A percentile compares a stretch with the other conserved stretches of the same genome.
phyloP scores from a whole-genome alignment of 2,113 vertebrate genomes.

The Anas platyrhynchos region DNA sequence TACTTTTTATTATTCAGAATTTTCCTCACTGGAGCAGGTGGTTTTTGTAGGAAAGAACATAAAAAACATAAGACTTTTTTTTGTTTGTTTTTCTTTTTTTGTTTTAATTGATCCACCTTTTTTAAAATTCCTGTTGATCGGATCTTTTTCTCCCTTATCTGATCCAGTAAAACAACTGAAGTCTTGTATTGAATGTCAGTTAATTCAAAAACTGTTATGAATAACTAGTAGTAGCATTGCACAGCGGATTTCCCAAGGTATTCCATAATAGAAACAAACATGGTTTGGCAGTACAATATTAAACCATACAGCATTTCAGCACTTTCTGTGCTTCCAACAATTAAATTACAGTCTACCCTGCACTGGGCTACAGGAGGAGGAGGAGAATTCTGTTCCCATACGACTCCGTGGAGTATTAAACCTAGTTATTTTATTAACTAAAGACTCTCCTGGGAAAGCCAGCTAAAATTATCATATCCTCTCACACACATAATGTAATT shows the following conservation, averaged over 20 bases:
- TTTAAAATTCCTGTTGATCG: neutral
- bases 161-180: neutral
- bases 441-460: constrained; percentile 57
- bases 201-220: constrained; percentile 4
- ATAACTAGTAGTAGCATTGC: neutral
- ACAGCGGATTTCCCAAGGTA: constrained; percentile 46
- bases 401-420: constrained; percentile 40
- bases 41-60: neutral
- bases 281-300: constrained; percentile 6
- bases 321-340: constrained; percentile 40
- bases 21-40: neutral
- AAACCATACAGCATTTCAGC: constrained; percentile 45
- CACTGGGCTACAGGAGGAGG: constrained; percentile 17
- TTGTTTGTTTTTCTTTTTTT: neutral
- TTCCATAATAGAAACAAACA: constrained; percentile 59
- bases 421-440: constrained; percentile 69
- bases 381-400: constrained; percentile 31
- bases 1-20: neutral
- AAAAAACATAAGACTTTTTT: neutral
- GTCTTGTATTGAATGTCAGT: neutral
- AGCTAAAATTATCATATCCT: constrained; percentile 64
- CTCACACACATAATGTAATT: constrained; percentile 68
- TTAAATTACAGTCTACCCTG: constrained; percentile 59
- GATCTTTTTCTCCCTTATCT: neutral
- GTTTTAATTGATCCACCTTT: neutral